A percentile compares a stretch with the other conserved stretches of the same genome.
These are phyloP conservation scores for Scolopax mira DNA, from an alignment of 2,113 vertebrate genomes.

Conservation along the genomic window DNA sequence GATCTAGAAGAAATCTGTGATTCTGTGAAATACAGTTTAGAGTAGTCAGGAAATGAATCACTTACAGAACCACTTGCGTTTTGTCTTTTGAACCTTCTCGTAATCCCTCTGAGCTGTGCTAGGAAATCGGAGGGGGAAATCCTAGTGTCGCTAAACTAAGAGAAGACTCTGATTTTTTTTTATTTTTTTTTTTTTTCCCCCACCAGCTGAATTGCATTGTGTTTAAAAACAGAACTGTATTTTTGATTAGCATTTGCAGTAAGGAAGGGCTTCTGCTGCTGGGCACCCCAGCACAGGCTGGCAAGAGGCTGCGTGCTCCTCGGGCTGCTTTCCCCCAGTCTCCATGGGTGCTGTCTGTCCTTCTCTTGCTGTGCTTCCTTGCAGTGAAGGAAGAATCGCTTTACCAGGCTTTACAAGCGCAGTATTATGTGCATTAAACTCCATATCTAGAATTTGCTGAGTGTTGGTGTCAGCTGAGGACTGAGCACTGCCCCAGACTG, in stretches of 20 bases:
- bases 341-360: neutral
- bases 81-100: neutral
- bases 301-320: neutral
- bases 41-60: neutral
- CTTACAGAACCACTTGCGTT: neutral
- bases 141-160: neutral
- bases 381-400: neutral
- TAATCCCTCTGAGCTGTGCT: neutral
- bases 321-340: rapidly evolving
- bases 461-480: neutral
- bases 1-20: neutral
- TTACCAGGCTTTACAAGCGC: neutral
- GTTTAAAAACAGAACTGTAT: neutral
- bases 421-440: neutral
- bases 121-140: neutral
- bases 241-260: neutral
- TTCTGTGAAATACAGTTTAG: neutral
- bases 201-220: neutral
- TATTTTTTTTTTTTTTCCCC: too few species aligned
- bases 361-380: neutral
- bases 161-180: neutral
- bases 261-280: neutral
- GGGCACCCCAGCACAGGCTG: neutral
- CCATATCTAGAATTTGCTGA: neutral
- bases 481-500: rapidly evolving